Evolutionary conservation across 2,113 vertebrate species (phyloP), one percentile per base, ranked within the genome.

Genomic region (Oophaga pumilio): DNA sequence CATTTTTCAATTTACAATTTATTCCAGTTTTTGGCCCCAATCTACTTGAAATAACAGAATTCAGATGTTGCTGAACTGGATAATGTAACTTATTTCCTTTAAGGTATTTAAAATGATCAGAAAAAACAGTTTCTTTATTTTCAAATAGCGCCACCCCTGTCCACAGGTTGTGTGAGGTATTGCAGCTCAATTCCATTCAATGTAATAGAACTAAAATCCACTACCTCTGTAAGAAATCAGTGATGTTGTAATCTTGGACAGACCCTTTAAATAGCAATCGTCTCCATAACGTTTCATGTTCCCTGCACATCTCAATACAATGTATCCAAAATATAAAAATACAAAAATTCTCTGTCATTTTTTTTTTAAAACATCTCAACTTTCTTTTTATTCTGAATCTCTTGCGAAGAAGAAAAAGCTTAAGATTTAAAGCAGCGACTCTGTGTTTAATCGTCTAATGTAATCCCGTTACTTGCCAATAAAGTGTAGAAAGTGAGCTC

Each of bases 401-500:
- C 76, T 57, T 28, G 50, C n/a, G 8, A 79, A 57, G 76, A 57
- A 57, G 43, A 76, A 18, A 79, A 59, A 6, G 76, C 53, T 50
- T 28, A 79, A 57, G n/a, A 18, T 28, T 18, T 59, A 26, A 28
- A 59, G 49, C 26, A 28, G 76, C n/a, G 10, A 28, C 78, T 20
- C 28, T 43, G 78, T 26, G 3, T 80, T 60, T 80, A 60, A 60
- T 60, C 26, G 26, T 60, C 18, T 80, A 60, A 80, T 80, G 78
- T 80, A 80, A 80, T 80, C 56, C 78, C 28, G 12, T 80, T 80
- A 80, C 56, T 33, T 60, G 78, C 78, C 78, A 60, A 80, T 80
- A 80, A 60, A 80, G 56, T 59, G 3, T 6, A 80, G 33, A 80
- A 60, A 80, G 56, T 28, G 3, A 2, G 78, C 20, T 60, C n/a